Percentiles rank a stretch among this genome's conserved stretches.
Evolutionary conservation across 2,888 invertebrate genomes (phyloP).

Genomic region (Tenthredo livida): DNA sequence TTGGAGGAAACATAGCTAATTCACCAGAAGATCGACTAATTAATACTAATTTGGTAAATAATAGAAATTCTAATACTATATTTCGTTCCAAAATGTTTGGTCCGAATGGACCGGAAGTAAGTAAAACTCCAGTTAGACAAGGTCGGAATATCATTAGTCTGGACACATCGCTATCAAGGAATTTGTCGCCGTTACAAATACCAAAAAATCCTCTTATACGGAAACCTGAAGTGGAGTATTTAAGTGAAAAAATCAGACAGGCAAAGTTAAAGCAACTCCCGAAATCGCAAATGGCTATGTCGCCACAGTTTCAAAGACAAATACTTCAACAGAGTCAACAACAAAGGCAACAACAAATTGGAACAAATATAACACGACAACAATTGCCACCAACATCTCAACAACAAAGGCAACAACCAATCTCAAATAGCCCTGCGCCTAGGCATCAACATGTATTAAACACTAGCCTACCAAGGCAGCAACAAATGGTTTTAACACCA

Average conservation of each 20-base stretch:
- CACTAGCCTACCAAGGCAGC: constrained; percentile 42
- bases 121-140: constrained; percentile 52
- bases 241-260: constrained; percentile 71
- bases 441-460: constrained; percentile 41
- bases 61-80: constrained; percentile 58
- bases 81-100: constrained; percentile 61
- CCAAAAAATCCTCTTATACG: constrained; percentile 59
- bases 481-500: constrained; percentile 47
- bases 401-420: constrained; percentile 55
- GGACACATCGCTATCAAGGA: constrained; percentile 56
- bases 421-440: constrained; percentile 28
- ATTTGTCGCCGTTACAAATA: constrained; percentile 56
- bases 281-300: constrained; percentile 46
- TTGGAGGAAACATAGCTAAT: constrained; percentile 27
- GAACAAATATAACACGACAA: constrained; percentile 43
- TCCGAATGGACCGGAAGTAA: constrained; percentile 50
- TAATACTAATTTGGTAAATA: constrained; percentile 60
- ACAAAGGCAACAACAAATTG: constrained; percentile 48
- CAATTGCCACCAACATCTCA: not conserved
- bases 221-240: constrained; percentile 67
- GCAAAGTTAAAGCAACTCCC: constrained; percentile 66
- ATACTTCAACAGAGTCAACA: constrained; percentile 55
- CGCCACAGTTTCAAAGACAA: constrained; percentile 47
- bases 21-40: constrained; percentile 60
- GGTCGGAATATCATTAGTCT: constrained; percentile 55